Conservation (phyloP, 2,113 vertebrate genomes). For the Silurus glanis region DNA sequence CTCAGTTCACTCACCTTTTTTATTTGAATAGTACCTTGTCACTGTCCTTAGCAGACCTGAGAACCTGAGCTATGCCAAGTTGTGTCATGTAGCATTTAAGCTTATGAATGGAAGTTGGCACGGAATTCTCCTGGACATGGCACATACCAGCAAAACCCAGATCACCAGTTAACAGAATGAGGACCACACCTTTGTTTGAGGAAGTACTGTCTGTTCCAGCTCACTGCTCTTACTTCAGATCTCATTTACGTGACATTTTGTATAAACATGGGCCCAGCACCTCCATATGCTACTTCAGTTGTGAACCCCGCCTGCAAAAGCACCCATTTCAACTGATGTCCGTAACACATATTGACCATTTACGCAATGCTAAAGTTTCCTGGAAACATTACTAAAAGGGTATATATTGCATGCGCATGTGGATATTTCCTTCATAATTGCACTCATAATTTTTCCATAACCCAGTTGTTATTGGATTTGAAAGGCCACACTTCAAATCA, state of each 20-base stretch:
- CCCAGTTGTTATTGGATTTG: background rate
- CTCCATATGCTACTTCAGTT: background rate
- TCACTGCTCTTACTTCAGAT: constrained; percentile 11
- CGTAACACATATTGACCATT: constrained; percentile 5
- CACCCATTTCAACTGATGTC: background rate
- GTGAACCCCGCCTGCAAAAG: background rate
- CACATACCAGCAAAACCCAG: constrained; percentile 40
- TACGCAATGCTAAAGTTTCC: background rate
- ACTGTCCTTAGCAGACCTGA: background rate
- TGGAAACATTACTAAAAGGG: constrained; percentile 4
- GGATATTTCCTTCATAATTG: background rate
- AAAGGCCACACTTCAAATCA: background rate
- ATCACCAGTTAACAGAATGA: constrained; percentile 45
- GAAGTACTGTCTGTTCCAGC: constrained; percentile 40
- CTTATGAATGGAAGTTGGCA: constrained; percentile 51
- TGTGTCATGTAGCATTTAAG: constrained; percentile 31
- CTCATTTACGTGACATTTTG: constrained; percentile 7
- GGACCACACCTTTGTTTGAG: constrained; percentile 37
- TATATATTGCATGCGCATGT: background rate
- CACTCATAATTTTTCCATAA: background rate
- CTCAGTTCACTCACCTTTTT: background rate
- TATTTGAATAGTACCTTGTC: background rate
- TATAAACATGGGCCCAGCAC: background rate
- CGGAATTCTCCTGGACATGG: constrained; percentile 28
- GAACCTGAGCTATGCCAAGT: constrained; percentile 1